phyloP scores from a whole-genome alignment of 2,888 invertebrate genomes.

The Agonopterix arenella region DNA sequence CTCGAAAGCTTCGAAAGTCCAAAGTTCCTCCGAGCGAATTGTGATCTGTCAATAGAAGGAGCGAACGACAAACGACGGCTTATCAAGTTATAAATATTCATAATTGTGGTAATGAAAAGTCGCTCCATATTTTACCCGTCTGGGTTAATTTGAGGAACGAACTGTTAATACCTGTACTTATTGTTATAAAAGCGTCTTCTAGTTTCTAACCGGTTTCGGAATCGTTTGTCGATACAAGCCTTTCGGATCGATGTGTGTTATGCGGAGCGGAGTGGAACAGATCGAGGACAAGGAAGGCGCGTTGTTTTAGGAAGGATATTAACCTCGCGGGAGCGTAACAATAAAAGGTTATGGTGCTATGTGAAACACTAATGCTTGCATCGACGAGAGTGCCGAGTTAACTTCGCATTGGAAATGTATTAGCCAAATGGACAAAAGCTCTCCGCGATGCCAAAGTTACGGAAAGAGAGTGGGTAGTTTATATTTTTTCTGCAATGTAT shows the following conservation, averaged over 20 bases:
- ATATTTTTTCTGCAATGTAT: no score
- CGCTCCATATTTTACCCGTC: constrained; percentile 43
- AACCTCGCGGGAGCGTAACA: constrained; percentile 20
- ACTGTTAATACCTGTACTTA: background rate
- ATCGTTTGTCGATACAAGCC: background rate
- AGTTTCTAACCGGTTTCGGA: constrained; percentile 3
- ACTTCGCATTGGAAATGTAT: constrained; percentile 6
- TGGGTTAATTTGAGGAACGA: constrained; percentile 21
- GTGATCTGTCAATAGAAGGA: constrained; percentile 26
- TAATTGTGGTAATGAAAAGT: constrained; percentile 46
- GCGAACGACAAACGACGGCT: constrained; percentile 26
- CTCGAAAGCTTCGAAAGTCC: constrained; percentile 4
- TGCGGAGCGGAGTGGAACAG: background rate
- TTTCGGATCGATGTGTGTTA: background rate
- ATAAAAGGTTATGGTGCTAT: constrained; percentile 19
- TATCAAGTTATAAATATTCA: constrained; percentile 54
- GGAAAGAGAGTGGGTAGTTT: background rate
- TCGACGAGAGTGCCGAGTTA: background rate
- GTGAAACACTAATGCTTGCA: constrained; percentile 16
- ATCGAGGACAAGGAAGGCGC: background rate
- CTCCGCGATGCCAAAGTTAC: constrained; percentile 1
- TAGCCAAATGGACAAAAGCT: constrained; percentile 7
- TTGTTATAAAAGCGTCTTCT: background rate
- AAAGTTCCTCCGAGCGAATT: constrained; percentile 5
- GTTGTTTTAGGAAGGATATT: constrained; percentile 26